These are phyloP conservation scores for Acrossocheilus fasciatus DNA, from an alignment of 2,797 vertebrate genomes.

Conservation along the genomic window DNA sequence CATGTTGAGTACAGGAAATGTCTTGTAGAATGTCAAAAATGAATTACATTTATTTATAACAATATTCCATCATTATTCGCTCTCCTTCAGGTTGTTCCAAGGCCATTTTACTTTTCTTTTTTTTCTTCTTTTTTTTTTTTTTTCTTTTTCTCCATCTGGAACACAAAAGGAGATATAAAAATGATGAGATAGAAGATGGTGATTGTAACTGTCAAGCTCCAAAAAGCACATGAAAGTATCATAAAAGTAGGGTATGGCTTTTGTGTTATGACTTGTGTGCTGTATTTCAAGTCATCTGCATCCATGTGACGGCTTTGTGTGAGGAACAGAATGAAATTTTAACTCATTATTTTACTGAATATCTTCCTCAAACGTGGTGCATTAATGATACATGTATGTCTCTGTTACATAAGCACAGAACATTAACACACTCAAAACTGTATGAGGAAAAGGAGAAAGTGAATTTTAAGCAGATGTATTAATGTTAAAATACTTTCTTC, in stretches of 20 bases:
- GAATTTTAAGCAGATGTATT: neutral
- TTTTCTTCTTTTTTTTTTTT: too few relatives aligned
- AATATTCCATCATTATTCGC: neutral
- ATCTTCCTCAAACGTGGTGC: neutral
- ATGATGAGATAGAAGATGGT: neutral
- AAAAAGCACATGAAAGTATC: neutral
- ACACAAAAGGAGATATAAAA: too few relatives aligned
- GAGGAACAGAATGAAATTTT: neutral
- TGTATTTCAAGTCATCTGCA: neutral
- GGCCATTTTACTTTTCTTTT: neutral
- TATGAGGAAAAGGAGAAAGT: neutral
- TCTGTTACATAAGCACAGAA: neutral
- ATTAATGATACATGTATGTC: neutral
- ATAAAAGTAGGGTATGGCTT: neutral
- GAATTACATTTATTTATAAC: neutral
- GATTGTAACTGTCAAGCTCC: slow-evolving; percentile 7
- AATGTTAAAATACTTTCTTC: neutral
- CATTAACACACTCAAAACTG: neutral
- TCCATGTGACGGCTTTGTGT: neutral
- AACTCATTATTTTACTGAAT: neutral
- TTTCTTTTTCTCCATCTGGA: too few relatives aligned
- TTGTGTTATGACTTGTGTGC: neutral
- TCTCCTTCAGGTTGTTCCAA: neutral
- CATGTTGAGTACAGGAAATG: neutral
- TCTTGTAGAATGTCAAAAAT: neutral